phyloP scores from a whole-genome alignment of 2,113 vertebrate genomes.

The Lynx canadensis region DNA sequence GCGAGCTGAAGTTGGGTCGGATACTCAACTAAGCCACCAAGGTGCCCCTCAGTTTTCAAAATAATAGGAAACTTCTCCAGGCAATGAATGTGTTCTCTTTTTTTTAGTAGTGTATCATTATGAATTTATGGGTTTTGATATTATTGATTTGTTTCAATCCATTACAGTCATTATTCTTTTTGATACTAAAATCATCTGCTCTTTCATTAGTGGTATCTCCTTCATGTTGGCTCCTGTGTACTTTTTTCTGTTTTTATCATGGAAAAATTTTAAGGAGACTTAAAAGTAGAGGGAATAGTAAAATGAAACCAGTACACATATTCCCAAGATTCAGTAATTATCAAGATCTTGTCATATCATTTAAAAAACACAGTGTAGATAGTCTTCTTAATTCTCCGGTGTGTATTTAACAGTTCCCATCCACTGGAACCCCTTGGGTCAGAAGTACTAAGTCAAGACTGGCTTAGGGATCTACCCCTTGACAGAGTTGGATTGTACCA shows the following conservation, averaged over 20 bases:
- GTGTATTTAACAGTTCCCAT: background rate
- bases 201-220: background rate
- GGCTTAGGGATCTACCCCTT: background rate
- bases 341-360: background rate
- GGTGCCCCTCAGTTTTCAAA: background rate
- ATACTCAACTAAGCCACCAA: too few relatives aligned
- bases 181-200: background rate
- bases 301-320: background rate
- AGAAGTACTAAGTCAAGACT: background rate
- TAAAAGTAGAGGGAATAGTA: background rate
- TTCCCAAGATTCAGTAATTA: background rate
- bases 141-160: background rate
- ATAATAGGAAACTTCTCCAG: background rate
- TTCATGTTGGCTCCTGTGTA: background rate
- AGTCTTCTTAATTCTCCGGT: background rate
- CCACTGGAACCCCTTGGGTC: background rate
- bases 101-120: background rate
- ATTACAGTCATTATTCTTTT: background rate
- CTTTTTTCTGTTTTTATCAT: background rate
- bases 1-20: too few relatives aligned
- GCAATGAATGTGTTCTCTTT: background rate
- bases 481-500: background rate
- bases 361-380: background rate
- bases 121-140: slow-evolving; percentile 15
- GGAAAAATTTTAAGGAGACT: background rate